Percentiles rank a stretch among this genome's conserved stretches.
phyloP scores from a whole-genome alignment of 2,888 invertebrate species.

The Polyploca ridens region DNA sequence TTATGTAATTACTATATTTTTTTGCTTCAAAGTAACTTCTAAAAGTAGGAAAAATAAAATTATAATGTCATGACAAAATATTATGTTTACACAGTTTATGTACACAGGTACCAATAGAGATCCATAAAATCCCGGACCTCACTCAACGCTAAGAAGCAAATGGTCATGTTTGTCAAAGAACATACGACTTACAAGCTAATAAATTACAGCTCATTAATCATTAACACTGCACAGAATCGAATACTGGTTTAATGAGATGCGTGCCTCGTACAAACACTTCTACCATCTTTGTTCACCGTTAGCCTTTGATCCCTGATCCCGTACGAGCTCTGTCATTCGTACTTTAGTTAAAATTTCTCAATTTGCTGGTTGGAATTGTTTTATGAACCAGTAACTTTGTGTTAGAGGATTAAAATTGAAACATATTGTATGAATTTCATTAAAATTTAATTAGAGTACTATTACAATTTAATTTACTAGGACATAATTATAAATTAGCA shows the following conservation, averaged over 20 bases:
- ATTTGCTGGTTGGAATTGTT: background rate
- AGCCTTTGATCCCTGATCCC: constrained; percentile 13
- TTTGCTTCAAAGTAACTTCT: no score
- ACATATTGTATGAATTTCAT: no score
- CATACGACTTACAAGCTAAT: constrained; percentile 11
- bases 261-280: constrained; percentile 6
- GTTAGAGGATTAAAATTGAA: background rate
- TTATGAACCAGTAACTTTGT: background rate
- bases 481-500: no score
- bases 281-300: constrained; percentile 12
- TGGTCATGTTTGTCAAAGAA: background rate
- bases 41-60: no score
- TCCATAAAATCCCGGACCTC: background rate
- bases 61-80: no score
- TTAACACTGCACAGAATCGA: constrained; percentile 1
- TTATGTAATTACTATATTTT: no score
- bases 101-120: no score
- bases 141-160: background rate
- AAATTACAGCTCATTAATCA: constrained; percentile 9
- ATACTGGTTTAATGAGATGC: constrained; percentile 9
- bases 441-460: no score
- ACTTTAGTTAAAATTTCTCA: constrained; percentile 5
- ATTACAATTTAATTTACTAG: no score
- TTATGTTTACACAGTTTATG: no score
- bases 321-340: constrained; percentile 4